Evolutionary conservation across 2,797 vertebrate species (phyloP).

Genomic region (Aselliscus stoliczkanus): DNA sequence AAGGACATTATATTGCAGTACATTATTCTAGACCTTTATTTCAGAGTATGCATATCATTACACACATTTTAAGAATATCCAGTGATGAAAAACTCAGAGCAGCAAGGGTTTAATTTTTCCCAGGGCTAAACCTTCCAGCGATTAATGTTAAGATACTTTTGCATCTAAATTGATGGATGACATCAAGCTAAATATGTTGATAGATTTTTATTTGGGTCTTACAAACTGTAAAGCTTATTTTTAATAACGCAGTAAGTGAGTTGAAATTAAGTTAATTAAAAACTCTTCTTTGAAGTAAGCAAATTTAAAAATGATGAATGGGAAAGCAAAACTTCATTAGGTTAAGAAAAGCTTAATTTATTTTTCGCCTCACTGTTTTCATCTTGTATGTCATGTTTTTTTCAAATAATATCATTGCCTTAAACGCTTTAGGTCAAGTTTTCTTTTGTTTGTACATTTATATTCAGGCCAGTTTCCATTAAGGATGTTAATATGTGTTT

Average conservation of each 20-base stretch:
- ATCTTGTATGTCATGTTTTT: background rate
- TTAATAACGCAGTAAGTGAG: slow-evolving; percentile 59
- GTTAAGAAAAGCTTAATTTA: slow-evolving; percentile 37
- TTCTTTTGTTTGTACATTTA: background rate
- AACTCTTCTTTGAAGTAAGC: slow-evolving; percentile 41
- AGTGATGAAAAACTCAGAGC: background rate
- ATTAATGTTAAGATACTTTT: slow-evolving; percentile 37
- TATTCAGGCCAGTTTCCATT: background rate
- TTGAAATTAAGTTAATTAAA: slow-evolving; percentile 70
- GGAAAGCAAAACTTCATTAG: slow-evolving; percentile 47
- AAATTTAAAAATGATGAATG: slow-evolving; percentile 45
- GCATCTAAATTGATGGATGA: slow-evolving; percentile 35
- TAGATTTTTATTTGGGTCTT: slow-evolving; percentile 56
- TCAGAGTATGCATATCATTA: background rate
- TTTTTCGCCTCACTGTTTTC: slow-evolving; percentile 1
- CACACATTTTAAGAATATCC: background rate
- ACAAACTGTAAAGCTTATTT: slow-evolving; percentile 57
- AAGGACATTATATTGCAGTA: background rate
- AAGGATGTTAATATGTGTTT: background rate
- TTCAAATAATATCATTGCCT: slow-evolving; percentile 15
- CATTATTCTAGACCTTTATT: background rate
- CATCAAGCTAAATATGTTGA: slow-evolving; percentile 45
- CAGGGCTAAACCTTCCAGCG: background rate
- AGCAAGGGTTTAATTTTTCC: slow-evolving; percentile 31
- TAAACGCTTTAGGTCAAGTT: background rate